Evolutionary conservation across 2,113 vertebrate species (phyloP), one percentile per base, ranked within the genome.

Genomic region (Nansenia antarctica): DNA sequence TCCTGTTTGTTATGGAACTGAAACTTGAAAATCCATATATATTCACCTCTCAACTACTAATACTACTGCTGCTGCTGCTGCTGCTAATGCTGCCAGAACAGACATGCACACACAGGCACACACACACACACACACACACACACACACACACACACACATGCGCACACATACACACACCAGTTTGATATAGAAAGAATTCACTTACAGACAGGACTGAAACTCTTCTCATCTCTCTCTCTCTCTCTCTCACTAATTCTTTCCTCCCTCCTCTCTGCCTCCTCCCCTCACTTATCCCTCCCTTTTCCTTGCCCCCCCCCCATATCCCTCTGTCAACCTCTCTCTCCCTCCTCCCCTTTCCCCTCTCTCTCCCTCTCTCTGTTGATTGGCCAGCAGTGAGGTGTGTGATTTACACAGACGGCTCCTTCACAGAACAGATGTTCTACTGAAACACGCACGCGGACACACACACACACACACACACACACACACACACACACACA

Each of bases 381-480:
- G 85, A 88, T 88, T 90, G 86, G 88, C 64, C 73, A 22, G 59
- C 57, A 34, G 30, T 39, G 29, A 67, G 76, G 69, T 81, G 64
- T 72, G 79, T 82, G 86, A 87, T 88, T 85, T 82, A 85, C 68
- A 57, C 30, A 52, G 63, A 60, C 65, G 74, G 59, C 67, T 83
- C 70, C 78, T 67, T 83, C 68, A 73, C 69, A 62, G 37, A 86
- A 81, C 87, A 89, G 81, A 89, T 85, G 87, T 82, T 83, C 82
- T 76, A 55, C 65, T 87, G 68, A 54, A 18, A 62, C 55, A 34
- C 57, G 45, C 69, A 67, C 22, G 66, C 34, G 45, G 55, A 74
- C 67, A 62, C 64, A 62, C 42, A 54, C 63, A 32, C 67, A 49
- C 42, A 55, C 47, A 69, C 61, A 60, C 53, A 65, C 58, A 67